These are phyloP conservation scores for Anguilla pacifica DNA, from an alignment of 2,797 vertebrate species.

Conservation along the genomic window DNA sequence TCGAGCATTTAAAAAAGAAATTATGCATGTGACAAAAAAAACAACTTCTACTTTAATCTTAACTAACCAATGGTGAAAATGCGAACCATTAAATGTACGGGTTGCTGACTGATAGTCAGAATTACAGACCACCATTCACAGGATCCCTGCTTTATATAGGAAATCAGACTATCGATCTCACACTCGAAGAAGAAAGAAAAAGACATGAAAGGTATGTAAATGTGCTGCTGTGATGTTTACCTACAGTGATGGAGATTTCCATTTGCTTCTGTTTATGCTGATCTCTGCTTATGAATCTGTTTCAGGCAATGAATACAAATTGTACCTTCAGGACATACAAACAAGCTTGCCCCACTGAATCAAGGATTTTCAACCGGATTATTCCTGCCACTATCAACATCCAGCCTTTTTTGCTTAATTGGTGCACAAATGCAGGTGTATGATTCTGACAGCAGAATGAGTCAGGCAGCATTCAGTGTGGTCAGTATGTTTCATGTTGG, in stretches of 20 bases:
- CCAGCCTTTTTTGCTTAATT: not conserved
- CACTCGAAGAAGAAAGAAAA: not conserved
- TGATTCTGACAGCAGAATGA: not conserved
- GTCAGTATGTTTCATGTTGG: not conserved
- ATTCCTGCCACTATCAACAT: not conserved
- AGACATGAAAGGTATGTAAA: constrained; percentile 1
- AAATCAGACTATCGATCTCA: not conserved
- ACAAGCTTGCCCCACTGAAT: not conserved
- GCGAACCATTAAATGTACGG: not conserved
- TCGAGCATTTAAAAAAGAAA: not conserved
- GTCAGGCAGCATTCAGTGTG: not conserved
- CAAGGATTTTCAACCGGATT: not conserved
- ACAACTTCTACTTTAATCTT: not conserved
- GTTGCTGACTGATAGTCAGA: not conserved
- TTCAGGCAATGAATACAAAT: constrained; percentile 14
- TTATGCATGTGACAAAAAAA: not conserved
- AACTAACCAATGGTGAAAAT: not conserved
- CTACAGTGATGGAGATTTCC: not conserved
- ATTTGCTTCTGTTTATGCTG: not conserved
- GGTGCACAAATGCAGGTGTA: not conserved
- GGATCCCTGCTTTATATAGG: not conserved
- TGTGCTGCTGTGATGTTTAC: constrained; percentile 9
- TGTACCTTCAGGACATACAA: not conserved
- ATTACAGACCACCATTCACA: not conserved
- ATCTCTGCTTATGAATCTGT: constrained; percentile 2